A percentile compares a stretch with the other conserved stretches of the same genome.
These are phyloP conservation scores for Eurytoma californica DNA, from an alignment of 2,888 invertebrate species.

Conservation along the genomic window DNA sequence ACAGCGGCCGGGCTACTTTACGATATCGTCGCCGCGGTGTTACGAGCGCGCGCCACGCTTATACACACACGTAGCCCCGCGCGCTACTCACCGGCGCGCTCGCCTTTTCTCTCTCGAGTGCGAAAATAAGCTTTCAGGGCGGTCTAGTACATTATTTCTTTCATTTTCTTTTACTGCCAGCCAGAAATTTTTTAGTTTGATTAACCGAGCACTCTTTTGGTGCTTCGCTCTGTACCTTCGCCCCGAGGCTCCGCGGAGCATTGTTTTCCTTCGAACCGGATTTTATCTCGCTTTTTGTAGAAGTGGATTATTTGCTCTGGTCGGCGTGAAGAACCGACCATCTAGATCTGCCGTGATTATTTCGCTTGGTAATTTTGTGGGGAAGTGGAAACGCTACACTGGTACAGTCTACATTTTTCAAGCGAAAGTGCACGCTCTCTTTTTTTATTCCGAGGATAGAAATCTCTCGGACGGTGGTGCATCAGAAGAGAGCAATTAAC, in stretches of 20 bases:
- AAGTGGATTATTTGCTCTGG: conserved; percentile 36
- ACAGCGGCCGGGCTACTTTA: conserved; percentile 33
- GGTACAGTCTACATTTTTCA: background rate
- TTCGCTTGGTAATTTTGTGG: background rate
- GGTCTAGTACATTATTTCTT: conserved; percentile 38
- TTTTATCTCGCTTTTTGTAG: background rate
- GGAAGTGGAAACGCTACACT: background rate
- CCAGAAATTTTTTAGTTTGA: conserved; percentile 43
- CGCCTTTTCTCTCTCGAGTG: background rate
- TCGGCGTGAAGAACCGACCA: background rate
- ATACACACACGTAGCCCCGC: background rate
- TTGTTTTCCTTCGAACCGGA: conserved; percentile 32
- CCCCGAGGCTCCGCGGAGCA: conserved; percentile 6
- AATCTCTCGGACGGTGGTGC: too few species aligned
- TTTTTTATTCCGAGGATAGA: too few species aligned
- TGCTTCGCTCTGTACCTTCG: background rate
- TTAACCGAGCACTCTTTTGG: conserved; percentile 19
- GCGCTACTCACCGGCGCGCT: background rate
- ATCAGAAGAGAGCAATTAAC: too few species aligned
- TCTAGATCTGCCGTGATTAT: conserved; percentile 21
- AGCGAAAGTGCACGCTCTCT: background rate
- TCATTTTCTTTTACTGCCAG: conserved; percentile 35
- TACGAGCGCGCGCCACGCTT: conserved; percentile 12
- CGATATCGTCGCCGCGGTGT: conserved; percentile 47
- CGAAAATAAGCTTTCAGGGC: conserved; percentile 46